Conservation (phyloP, 2,888 invertebrate species). For the Synanthedon andrenaeformis region DNA sequence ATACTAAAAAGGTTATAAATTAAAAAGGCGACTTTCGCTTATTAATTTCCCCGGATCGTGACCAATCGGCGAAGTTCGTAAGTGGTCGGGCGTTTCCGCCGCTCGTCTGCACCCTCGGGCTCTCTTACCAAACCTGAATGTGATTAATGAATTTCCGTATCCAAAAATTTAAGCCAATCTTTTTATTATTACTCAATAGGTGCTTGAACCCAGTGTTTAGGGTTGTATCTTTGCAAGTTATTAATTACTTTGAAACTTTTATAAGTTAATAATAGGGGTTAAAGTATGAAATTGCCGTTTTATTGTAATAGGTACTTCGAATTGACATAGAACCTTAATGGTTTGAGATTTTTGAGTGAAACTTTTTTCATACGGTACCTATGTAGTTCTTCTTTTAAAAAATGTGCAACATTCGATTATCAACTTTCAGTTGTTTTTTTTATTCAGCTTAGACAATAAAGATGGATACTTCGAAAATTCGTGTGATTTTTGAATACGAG, state of each 20-base stretch:
- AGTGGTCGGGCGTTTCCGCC: slow-evolving; percentile 13
- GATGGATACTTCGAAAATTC: too few species aligned
- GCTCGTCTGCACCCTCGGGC: slow-evolving; percentile 18
- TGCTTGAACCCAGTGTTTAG: slow-evolving; percentile 36
- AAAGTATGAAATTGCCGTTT: too few species aligned
- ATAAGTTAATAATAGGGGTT: too few species aligned
- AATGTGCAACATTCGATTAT: too few species aligned
- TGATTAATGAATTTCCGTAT: slow-evolving; percentile 49
- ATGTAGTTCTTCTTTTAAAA: too few species aligned
- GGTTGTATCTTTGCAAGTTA: slow-evolving; percentile 7
- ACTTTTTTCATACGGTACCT: too few species aligned
- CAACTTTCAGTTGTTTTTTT: too few species aligned
- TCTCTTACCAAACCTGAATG: slow-evolving; percentile 23
- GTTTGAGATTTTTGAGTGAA: too few species aligned
- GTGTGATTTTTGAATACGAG: too few species aligned
- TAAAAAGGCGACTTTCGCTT: slow-evolving; percentile 27
- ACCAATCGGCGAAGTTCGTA: slow-evolving; percentile 13
- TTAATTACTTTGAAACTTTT: slow-evolving; percentile 2
- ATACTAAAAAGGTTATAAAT: slow-evolving; percentile 29
- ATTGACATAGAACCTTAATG: too few species aligned
- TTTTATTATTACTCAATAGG: slow-evolving; percentile 19
- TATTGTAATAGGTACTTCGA: too few species aligned
- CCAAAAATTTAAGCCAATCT: slow-evolving; percentile 18
- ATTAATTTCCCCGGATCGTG: slow-evolving; percentile 15
- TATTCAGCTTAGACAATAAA: too few species aligned